Conservation (phyloP, 2,797 vertebrate genomes). For the Sebastes aleutianus region DNA sequence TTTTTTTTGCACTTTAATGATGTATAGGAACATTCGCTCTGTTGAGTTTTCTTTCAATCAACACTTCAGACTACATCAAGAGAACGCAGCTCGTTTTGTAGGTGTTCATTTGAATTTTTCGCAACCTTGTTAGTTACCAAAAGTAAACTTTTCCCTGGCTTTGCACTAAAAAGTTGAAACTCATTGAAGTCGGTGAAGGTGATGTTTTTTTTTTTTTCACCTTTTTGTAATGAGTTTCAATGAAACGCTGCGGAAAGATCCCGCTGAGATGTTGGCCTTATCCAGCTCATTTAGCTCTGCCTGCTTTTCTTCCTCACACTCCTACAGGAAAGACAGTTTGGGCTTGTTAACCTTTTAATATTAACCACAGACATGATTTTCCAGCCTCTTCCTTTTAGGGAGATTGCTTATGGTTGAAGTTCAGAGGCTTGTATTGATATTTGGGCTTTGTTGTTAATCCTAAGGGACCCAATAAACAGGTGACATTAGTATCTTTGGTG, state of each 20-base stretch:
- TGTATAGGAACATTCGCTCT: not conserved
- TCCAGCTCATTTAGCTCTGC: slow-evolving; percentile 15
- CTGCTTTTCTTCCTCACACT: not conserved
- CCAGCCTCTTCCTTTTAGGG: not conserved
- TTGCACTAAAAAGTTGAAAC: slow-evolving; percentile 22
- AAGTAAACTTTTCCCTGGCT: slow-evolving; percentile 31
- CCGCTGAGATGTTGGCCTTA: not conserved
- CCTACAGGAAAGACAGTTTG: slow-evolving; percentile 3
- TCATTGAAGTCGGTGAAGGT: not conserved
- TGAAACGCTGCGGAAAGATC: not conserved
- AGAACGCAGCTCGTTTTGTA: not conserved
- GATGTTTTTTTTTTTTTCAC: not conserved
- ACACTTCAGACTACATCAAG: slow-evolving; percentile 5
- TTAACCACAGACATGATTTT: not conserved
- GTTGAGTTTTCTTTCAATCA: slow-evolving; percentile 26
- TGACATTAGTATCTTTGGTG: not conserved
- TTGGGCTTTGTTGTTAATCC: not conserved
- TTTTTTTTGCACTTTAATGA: slow-evolving; percentile 15
- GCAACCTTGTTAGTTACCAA: slow-evolving; percentile 21
- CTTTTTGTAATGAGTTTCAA: not conserved
- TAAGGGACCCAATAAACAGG: not conserved
- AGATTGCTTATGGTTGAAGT: slow-evolving; percentile 6
- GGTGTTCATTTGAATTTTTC: slow-evolving; percentile 19
- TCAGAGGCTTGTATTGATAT: slow-evolving; percentile 2
- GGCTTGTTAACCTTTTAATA: slow-evolving; percentile 34